A percentile compares a stretch with the other conserved stretches of the same genome.
Conservation (phyloP, 2,888 invertebrate species). For the Hypomecis punctinalis region DNA sequence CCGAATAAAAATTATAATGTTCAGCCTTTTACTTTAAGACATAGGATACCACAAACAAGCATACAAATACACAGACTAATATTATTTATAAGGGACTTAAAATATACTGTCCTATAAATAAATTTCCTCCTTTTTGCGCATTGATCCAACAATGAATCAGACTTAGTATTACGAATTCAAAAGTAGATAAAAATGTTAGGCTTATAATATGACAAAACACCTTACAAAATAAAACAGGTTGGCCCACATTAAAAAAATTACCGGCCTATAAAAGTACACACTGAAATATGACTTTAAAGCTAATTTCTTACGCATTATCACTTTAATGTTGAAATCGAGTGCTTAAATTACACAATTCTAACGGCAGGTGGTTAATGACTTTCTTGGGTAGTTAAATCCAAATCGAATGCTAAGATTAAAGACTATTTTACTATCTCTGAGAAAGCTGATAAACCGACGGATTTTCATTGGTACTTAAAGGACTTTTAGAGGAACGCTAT, state of each 20-base stretch:
- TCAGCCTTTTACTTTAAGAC: too few relatives aligned
- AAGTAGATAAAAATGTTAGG: not conserved
- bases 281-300: not conserved
- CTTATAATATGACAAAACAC: not conserved
- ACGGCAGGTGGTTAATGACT: constrained; percentile 18
- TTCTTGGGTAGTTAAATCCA: constrained; percentile 18
- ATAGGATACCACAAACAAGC: too few relatives aligned
- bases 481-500: not conserved
- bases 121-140: too few relatives aligned
- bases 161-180: too few relatives aligned
- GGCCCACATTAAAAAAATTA: not conserved
- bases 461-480: constrained; percentile 9
- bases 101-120: too few relatives aligned
- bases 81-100: too few relatives aligned
- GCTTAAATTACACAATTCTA: constrained; percentile 17
- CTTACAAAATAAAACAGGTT: not conserved
- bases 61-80: too few relatives aligned
- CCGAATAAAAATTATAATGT: too few relatives aligned
- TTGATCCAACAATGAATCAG: too few relatives aligned
- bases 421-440: constrained; percentile 14
- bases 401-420: constrained; percentile 18
- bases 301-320: constrained; percentile 4
- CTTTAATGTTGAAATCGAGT: not conserved
- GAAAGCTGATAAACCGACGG: constrained; percentile 3
- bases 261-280: not conserved